Evolutionary conservation across 2,797 vertebrate species (phyloP), one percentile per base, ranked within the genome.

Genomic region (Coreius guichenoti): DNA sequence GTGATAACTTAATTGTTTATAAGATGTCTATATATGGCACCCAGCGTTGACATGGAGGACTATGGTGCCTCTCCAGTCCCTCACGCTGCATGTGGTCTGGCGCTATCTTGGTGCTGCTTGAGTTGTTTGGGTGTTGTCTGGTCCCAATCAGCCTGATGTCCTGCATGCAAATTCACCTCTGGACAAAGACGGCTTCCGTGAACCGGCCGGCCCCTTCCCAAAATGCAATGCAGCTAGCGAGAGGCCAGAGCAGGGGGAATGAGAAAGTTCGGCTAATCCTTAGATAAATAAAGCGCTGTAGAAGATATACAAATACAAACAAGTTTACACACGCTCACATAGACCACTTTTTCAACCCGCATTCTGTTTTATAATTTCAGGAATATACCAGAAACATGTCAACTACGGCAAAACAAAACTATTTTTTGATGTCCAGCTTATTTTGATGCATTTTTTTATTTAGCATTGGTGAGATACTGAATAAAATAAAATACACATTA

Each of bases 211-310:
- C 94, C 92, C 1, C 91, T 93, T 93, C 92, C 93, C 94, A 94
- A 92, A 94, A 95, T 94, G 92, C 93, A 91, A 49, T 78, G 90
- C 91, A 54, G 54, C 74, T 86, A 91, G 87, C 23, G 12, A 82
- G 89, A 67, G 86, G 88, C 88, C 82, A 19, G 91, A 86, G 91
- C 87, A 83, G 90, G 93, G 93, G 94, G 91, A 92, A 92, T 94
- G 92, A 94, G 93, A 94, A 93, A 91, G 94, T 93, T 94, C 92
- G 90, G 92, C 93, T 95, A 95, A 95, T 95, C 94, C 94, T 92
- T 88, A 87, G 91, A 94, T 93, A 95, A 94, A 95, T 92, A 94
- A 92, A 91, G 63, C 81, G 93, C 87, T 92, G 91, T 92, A 91
- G 90, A 93, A 88, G 58, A 87, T 56, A 68, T 72, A 76, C 63